Conservation (phyloP, 2,113 vertebrate species). For the Ceyx melanurus region DNA sequence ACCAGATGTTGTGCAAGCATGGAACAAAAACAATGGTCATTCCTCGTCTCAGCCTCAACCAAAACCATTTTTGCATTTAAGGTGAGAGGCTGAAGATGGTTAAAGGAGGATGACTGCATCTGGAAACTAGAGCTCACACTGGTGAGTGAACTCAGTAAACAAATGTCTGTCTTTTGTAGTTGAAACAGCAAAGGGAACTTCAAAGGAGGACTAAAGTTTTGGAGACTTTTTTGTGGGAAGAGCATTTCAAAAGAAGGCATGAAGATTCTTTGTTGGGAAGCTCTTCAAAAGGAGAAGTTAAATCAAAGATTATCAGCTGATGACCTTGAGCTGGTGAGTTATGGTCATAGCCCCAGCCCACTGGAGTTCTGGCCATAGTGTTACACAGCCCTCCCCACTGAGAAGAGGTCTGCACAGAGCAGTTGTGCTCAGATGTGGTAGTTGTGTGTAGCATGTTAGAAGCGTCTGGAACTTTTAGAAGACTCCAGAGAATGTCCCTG, state of each 20-base stretch:
- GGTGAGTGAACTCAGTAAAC: background rate
- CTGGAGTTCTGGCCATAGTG: background rate
- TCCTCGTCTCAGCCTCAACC: background rate
- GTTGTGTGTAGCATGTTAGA: background rate
- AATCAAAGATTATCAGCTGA: background rate
- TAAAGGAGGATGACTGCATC: background rate
- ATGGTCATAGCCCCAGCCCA: background rate
- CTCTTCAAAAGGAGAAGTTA: background rate
- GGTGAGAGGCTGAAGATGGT: background rate
- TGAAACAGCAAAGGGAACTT: background rate
- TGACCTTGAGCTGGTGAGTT: background rate
- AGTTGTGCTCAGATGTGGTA: background rate
- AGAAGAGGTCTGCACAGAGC: background rate
- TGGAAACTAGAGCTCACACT: background rate
- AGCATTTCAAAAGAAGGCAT: background rate
- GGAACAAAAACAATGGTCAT: background rate
- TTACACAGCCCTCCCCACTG: background rate
- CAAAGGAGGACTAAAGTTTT: background rate
- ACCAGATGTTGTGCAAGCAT: background rate
- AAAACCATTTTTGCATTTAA: background rate
- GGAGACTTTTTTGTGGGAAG: background rate
- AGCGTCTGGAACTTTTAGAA: background rate
- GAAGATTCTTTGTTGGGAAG: background rate
- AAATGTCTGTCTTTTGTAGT: background rate
- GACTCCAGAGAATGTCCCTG: background rate